Base-by-base conservation (phyloP, 2,113 vertebrate genomes). In the Suncus etruscus region DNA sequence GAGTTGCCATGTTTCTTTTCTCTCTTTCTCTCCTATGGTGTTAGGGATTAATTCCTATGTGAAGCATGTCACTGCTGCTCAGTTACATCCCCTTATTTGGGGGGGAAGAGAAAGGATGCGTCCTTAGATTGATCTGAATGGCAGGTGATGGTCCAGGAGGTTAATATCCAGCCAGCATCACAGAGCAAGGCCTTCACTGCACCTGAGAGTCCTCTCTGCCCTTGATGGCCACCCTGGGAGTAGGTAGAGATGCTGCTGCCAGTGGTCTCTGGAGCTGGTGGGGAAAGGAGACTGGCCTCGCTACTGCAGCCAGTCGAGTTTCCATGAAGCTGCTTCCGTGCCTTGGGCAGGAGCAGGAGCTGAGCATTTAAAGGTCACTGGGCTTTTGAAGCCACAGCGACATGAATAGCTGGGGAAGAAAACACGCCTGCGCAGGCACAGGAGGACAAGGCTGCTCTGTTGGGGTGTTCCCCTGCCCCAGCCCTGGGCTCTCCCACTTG, bases 341-440 rank as follows among this genome's bases (percentile, higher is more conserved):
- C 94, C 94, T 95, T 91, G 92, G 94, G 95, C 95, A 82, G 95
- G 83, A 95, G 95, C 87, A 66, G 94, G 86, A 94, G 88, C 94
- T 91, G 79, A 3, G 94, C 95, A 91, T 96, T 95, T 97, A 96
- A 96, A 96, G 94, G 96, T 97, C 96, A 96, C 92, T 50, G 77
- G 54, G 96, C 94, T 94, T 97, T 96, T 96, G 95, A 96, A 96
- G 96, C 96, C 69, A 72, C 94, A 93, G 61, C 18, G 90, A 96
- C 96, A 96, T 96, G 95, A 96, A 96, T 97, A 95, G 94, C 94
- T 97, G 92, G 95, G 90, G 94, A 96, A 94, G 94, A 95, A 96
- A 97, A 95, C 94, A 97, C 94, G 95, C 58, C 91, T 90, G 88
- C 83, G 58, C 91, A 66, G 90, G 90, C 74, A 66, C 90, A 29